Percentiles rank a stretch among this genome's conserved stretches.
phyloP scores from a whole-genome alignment of 2,888 invertebrate genomes.

The Parnassius apollo region DNA sequence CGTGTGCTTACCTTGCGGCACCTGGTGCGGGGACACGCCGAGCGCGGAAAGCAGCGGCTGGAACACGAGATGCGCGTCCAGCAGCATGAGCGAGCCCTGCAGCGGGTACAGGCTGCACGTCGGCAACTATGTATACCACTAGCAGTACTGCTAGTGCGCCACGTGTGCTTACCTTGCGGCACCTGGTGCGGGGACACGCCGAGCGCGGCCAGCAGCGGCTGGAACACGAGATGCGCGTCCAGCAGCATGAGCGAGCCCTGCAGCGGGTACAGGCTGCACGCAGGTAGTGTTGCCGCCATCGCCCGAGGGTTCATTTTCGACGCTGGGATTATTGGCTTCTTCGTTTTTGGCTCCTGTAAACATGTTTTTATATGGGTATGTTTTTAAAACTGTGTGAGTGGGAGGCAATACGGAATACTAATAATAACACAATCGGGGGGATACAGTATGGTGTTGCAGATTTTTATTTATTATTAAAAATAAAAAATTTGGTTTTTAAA shows the following conservation, averaged over 20 bases:
- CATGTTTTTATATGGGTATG: too few relatives aligned
- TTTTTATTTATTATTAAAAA: too few relatives aligned
- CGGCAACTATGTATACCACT: constrained; percentile 46
- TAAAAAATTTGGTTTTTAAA: too few relatives aligned
- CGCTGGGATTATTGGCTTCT: constrained; percentile 76
- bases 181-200: constrained; percentile 95
- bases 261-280: constrained; percentile 86
- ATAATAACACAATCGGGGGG: too few relatives aligned
- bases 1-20: constrained; percentile 68
- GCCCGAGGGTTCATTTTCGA: constrained; percentile 68
- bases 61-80: constrained; percentile 96
- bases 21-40: constrained; percentile 94
- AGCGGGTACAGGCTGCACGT: constrained; percentile 87
- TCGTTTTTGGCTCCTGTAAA: constrained; percentile 64
- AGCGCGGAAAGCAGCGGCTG: constrained; percentile 94
- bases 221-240: constrained; percentile 93
- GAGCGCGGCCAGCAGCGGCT: constrained; percentile 92
- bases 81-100: constrained; percentile 90
- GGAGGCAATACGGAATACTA: too few relatives aligned
- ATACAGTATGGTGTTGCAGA: too few relatives aligned
- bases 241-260: constrained; percentile 91
- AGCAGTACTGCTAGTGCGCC: not conserved
- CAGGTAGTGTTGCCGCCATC: constrained; percentile 72
- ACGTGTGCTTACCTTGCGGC: constrained; percentile 53
- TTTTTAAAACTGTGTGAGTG: too few relatives aligned